Evolutionary conservation across 1,140 invertebrate genomes (phyloP).

Genomic region (Drosophila athabasca): DNA sequence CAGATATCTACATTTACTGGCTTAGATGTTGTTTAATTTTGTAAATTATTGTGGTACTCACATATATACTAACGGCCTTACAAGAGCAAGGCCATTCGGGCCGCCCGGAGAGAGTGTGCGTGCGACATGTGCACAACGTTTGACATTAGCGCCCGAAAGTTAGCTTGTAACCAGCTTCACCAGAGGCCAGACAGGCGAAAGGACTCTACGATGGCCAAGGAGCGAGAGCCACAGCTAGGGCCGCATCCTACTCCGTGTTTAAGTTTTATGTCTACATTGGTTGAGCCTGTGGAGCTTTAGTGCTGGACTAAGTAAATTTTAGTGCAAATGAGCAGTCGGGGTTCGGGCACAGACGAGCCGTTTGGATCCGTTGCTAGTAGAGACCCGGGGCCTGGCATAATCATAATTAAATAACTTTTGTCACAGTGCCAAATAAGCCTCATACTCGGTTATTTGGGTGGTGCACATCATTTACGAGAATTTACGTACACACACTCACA

Average conservation of each 20-base stretch:
- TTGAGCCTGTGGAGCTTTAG: conserved; percentile 70
- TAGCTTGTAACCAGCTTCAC: conserved; percentile 58
- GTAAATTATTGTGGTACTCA: conserved; percentile 51
- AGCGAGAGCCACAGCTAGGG: conserved; percentile 1
- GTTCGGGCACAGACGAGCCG: conserved; percentile 40
- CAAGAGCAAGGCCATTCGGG: conserved; percentile 20
- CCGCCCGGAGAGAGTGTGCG: conserved; percentile 54
- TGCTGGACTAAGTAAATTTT: conserved; percentile 78
- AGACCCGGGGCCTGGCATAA: conserved; percentile 57
- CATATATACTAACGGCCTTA: neutral
- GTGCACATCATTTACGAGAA: conserved; percentile 72
- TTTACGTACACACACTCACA: conserved; percentile 53
- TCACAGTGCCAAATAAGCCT: conserved; percentile 70
- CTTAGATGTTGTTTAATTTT: conserved; percentile 53
- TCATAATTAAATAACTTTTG: conserved; percentile 81
- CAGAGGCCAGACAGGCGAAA: conserved; percentile 8
- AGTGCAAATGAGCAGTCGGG: conserved; percentile 70
- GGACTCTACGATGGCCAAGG: neutral
- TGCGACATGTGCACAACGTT: conserved; percentile 68
- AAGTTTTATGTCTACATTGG: conserved; percentile 77
- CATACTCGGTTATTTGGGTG: conserved; percentile 21
- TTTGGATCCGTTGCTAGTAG: conserved; percentile 51
- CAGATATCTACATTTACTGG: conserved; percentile 25
- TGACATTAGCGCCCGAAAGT: conserved; percentile 72
- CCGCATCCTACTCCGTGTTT: conserved; percentile 49